phyloP scores from a whole-genome alignment of 1,140 invertebrate genomes.

The Euschistus heros region DNA sequence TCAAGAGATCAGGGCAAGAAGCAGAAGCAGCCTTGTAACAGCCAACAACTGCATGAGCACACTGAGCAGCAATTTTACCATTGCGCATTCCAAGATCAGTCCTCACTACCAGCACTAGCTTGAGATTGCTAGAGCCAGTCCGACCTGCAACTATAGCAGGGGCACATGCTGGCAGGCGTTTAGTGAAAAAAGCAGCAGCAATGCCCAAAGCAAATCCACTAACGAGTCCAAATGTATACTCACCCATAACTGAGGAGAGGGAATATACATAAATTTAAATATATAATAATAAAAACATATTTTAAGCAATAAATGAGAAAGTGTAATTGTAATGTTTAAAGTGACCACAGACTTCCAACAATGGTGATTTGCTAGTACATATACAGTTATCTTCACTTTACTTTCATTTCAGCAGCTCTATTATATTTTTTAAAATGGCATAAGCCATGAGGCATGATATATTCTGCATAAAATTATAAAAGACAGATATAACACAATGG shows the following conservation, averaged over 20 bases:
- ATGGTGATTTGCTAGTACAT: no score
- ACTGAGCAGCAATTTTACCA: conserved; percentile 89
- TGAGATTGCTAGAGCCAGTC: conserved; percentile 33
- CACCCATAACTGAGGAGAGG: not conserved
- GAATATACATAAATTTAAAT: no score
- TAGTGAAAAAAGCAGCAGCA: not conserved
- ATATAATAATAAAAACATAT: no score
- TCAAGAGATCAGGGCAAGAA: conserved; percentile 50
- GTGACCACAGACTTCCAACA: no score
- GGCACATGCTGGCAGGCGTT: not conserved
- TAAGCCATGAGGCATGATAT: no score
- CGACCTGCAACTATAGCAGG: not conserved
- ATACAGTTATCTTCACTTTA: no score
- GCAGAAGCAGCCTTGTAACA: conserved; percentile 58
- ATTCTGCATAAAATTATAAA: no score
- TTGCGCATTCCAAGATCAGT: conserved; percentile 89
- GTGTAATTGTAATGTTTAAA: no score
- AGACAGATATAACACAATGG: no score
- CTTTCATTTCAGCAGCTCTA: no score
- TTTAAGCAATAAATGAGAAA: no score
- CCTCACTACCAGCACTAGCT: conserved; percentile 76
- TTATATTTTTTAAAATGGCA: no score
- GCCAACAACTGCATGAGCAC: conserved; percentile 75
- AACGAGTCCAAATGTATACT: not conserved
- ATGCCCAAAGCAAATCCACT: not conserved